Conservation (phyloP, 2,797 vertebrate species). For the Kryptopterus vitreolus region DNA sequence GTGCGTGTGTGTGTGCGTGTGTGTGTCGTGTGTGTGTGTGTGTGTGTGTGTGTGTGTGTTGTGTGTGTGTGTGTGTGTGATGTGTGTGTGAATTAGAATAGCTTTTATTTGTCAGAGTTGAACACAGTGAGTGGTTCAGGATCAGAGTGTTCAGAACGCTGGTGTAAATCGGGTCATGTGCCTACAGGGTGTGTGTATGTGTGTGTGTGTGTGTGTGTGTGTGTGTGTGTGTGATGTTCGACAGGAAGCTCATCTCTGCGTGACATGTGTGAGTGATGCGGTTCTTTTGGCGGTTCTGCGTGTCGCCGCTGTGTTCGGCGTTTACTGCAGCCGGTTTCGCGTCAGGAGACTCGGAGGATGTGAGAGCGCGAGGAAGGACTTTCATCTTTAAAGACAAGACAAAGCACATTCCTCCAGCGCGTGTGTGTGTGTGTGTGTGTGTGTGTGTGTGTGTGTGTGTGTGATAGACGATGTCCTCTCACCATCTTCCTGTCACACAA, state of each 20-base stretch:
- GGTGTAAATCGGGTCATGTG: background rate
- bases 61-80: no score
- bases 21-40: no score
- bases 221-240: background rate
- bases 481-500: slow-evolving; percentile 41
- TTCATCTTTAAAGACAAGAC: slow-evolving; percentile 51
- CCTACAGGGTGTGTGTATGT: background rate
- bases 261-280: slow-evolving; percentile 2
- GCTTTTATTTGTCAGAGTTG: no score
- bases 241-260: slow-evolving; percentile 2
- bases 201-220: background rate
- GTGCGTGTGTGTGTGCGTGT: no score
- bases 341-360: slow-evolving; percentile 34
- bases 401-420: slow-evolving; percentile 52
- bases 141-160: background rate
- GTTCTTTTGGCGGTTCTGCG: slow-evolving; percentile 21
- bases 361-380: slow-evolving; percentile 39
- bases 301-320: background rate
- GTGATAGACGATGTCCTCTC: slow-evolving; percentile 35
- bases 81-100: background rate
- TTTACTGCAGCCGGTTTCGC: slow-evolving; percentile 26
- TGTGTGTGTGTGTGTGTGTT: no score
- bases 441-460: slow-evolving; percentile 30
- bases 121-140: background rate
- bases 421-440: slow-evolving; percentile 19